Conservation (phyloP, 1,140 invertebrate species). For the Microplitis mediator region DNA sequence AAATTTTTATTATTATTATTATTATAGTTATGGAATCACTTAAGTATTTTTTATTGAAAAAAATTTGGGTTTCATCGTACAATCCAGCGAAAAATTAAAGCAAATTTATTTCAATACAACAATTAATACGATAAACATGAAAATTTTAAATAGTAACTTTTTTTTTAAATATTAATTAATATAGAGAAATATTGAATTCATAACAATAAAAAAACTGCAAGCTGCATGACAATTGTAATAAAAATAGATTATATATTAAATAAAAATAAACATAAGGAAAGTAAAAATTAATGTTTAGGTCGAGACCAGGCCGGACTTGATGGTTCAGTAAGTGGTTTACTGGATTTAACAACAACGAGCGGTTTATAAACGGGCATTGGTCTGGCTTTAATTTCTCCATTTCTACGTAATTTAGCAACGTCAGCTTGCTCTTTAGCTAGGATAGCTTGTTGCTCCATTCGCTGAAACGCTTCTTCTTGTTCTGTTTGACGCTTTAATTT, state of each 20-base stretch:
- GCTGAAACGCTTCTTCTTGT: constrained; percentile 37
- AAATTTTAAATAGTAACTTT: no score
- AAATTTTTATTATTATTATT: constrained; percentile 25
- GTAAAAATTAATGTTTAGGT: constrained; percentile 27
- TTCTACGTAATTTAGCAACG: constrained; percentile 44
- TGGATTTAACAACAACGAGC: constrained; percentile 40
- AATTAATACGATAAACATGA: no score
- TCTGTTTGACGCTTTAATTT: constrained; percentile 48
- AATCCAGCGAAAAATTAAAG: no score
- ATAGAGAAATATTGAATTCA: neutral
- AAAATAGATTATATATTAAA: constrained; percentile 8
- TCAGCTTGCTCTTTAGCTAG: constrained; percentile 42
- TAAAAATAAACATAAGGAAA: constrained; percentile 15
- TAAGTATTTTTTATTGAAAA: no score
- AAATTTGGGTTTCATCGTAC: no score
- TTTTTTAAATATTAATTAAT: neutral
- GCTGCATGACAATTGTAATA: constrained; percentile 23
- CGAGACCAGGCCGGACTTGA: constrained; percentile 48
- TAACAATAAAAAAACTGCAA: constrained; percentile 37
- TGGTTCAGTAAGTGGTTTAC: constrained; percentile 47
- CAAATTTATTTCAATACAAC: no score
- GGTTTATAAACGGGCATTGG: constrained; percentile 53
- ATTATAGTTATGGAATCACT: constrained; percentile 22
- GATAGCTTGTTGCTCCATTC: constrained; percentile 37
- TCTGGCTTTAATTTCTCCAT: constrained; percentile 46